Conservation (phyloP, 2,888 invertebrate genomes). For the Sturmia bella region DNA sequence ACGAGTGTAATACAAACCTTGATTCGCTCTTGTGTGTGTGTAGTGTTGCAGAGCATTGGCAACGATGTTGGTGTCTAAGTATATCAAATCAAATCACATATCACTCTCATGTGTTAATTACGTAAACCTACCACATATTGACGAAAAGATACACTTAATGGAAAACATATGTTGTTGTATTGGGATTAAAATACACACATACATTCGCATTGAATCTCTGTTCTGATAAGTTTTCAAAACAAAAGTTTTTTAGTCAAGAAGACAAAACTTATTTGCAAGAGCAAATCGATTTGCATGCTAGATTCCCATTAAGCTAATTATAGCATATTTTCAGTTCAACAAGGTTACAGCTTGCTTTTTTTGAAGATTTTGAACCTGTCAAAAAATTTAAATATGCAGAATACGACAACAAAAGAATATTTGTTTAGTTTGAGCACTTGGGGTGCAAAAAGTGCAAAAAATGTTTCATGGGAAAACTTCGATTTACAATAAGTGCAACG, state of each 20-base stretch:
- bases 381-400: no score
- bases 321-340: no score
- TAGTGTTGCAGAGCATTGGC: neutral
- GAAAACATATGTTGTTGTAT: neutral
- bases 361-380: no score
- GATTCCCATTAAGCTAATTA: no score
- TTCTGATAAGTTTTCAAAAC: neutral
- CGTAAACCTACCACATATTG: neutral
- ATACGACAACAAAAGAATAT: no score
- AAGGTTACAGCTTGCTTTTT: no score
- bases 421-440: no score
- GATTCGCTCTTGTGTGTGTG: neutral
- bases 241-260: neutral
- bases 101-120: constrained; percentile 41
- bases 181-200: neutral
- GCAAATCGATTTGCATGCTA: no score
- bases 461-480: no score
- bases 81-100: constrained; percentile 27
- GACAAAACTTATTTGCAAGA: neutral
- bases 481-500: no score
- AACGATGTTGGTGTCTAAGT: neutral
- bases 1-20: neutral
- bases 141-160: neutral
- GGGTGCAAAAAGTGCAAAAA: no score
- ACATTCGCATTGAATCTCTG: neutral